Evolutionary conservation across 1,140 invertebrate genomes (phyloP).

Genomic region (Coelopa frigida): DNA sequence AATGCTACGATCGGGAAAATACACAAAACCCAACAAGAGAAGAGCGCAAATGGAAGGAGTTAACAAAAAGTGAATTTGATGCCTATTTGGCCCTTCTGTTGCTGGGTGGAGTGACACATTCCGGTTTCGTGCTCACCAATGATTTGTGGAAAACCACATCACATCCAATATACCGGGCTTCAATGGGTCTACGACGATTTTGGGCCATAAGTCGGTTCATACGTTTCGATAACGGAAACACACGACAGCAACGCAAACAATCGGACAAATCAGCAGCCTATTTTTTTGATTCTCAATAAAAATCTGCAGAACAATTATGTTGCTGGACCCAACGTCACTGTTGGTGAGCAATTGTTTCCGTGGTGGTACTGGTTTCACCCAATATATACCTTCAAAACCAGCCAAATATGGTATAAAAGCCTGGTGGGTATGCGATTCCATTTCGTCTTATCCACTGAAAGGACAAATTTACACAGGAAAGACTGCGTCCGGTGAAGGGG

Average conservation of each 20-base stretch:
- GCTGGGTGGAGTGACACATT: conserved; percentile 1
- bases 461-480: conserved; percentile 3
- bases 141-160: neutral
- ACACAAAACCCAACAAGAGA: conserved; percentile 5
- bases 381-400: conserved; percentile 40
- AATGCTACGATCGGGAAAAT: too few relatives aligned
- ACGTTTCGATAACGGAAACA: conserved; percentile 30
- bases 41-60: too few relatives aligned
- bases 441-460: conserved; percentile 14
- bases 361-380: conserved; percentile 34
- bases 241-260: conserved; percentile 18
- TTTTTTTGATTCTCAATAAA: conserved; percentile 1
- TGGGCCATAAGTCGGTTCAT: conserved; percentile 20
- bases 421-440: conserved; percentile 11
- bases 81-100: conserved; percentile 7
- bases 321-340: conserved; percentile 30
- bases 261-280: conserved; percentile 22
- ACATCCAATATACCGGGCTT: neutral
- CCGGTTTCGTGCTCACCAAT: neutral
- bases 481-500: conserved; percentile 1
- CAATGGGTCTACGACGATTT: conserved; percentile 2
- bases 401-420: conserved; percentile 16
- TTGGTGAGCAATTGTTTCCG: conserved; percentile 44
- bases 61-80: conserved; percentile 8
- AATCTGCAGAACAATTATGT: conserved; percentile 23